A percentile compares a stretch with the other conserved stretches of the same genome.
Conservation (phyloP, 30 jellyfish, hydroid and myxozoan species). For the Aurelia coerulea region DNA sequence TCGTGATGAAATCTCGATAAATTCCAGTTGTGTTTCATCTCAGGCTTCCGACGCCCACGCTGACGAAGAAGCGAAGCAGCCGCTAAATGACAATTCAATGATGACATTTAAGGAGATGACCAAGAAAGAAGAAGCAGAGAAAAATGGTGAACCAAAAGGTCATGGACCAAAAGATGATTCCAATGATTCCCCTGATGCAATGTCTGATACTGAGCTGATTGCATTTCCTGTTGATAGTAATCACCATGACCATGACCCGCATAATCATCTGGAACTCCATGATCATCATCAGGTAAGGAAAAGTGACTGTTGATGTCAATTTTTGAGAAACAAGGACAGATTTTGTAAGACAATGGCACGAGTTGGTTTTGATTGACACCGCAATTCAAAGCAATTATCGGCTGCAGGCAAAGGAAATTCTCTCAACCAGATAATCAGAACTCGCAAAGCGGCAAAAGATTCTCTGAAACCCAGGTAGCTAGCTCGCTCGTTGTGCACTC, state of each 20-base stretch:
- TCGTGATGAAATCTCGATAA: too few species aligned
- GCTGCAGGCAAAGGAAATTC: too few species aligned
- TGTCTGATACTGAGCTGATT: slow-evolving; percentile 41
- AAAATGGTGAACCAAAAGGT: background rate
- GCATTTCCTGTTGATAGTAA: slow-evolving; percentile 10
- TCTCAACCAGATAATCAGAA: too few species aligned
- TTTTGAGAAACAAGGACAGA: too few species aligned
- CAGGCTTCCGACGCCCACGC: background rate
- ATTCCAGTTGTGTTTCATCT: too few species aligned
- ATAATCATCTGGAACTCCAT: slow-evolving; percentile 46
- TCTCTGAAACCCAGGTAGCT: too few species aligned
- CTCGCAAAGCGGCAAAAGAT: too few species aligned
- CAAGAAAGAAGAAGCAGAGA: background rate
- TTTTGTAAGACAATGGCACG: too few species aligned
- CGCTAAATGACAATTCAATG: background rate
- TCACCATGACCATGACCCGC: slow-evolving; percentile 53
- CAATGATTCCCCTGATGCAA: background rate
- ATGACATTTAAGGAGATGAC: background rate
- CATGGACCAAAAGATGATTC: slow-evolving; percentile 4
- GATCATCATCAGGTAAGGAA: slow-evolving; percentile 58
- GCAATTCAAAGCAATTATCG: too few species aligned
- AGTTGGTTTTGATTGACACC: too few species aligned
- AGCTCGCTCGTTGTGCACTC: too few species aligned
- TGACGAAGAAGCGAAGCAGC: slow-evolving; percentile 5
- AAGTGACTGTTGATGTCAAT: too few species aligned